These are phyloP conservation scores for Caenorhabditis auriculariae DNA, from an alignment of 2,888 invertebrate genomes.

Conservation along the genomic window DNA sequence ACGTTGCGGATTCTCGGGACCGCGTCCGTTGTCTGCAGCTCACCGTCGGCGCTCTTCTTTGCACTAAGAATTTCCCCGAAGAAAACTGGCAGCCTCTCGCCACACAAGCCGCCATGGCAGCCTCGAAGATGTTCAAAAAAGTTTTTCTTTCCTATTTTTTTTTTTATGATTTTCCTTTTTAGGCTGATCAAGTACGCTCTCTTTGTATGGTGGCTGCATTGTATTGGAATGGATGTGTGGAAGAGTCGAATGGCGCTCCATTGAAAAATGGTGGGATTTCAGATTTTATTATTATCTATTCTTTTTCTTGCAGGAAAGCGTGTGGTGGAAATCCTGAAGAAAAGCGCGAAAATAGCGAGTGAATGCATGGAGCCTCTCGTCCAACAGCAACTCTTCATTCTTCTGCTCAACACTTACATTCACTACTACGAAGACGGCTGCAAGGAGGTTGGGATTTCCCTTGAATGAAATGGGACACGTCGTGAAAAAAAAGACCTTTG, in stretches of 20 bases:
- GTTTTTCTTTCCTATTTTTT: conserved; percentile 3
- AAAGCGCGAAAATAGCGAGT: conserved; percentile 80
- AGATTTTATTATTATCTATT: not conserved
- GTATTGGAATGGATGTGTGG: conserved; percentile 77
- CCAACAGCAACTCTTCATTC: conserved; percentile 91
- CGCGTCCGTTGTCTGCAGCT: conserved; percentile 39
- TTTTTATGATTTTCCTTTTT: conserved; percentile 1
- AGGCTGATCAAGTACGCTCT: conserved; percentile 83
- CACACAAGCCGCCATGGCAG: conserved; percentile 91
- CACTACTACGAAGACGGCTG: conserved; percentile 89
- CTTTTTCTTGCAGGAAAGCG: conserved; percentile 72
- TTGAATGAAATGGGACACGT: too few species aligned
- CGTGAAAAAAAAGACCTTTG: too few species aligned
- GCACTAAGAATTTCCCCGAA: conserved; percentile 67
- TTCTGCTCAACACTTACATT: conserved; percentile 88
- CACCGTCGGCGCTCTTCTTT: conserved; percentile 30
- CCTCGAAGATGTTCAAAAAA: conserved; percentile 91
- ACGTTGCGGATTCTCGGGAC: conserved; percentile 40
- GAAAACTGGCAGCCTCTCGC: conserved; percentile 95
- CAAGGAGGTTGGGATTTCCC: conserved; percentile 68
- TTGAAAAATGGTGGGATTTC: conserved; percentile 73
- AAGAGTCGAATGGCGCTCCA: conserved; percentile 20
- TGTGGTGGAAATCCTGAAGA: conserved; percentile 91
- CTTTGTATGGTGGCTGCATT: conserved; percentile 74
- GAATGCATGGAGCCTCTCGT: conserved; percentile 97